Evolutionary conservation across 1,140 invertebrate species (phyloP).

Genomic region (Rhysida immarginata): DNA sequence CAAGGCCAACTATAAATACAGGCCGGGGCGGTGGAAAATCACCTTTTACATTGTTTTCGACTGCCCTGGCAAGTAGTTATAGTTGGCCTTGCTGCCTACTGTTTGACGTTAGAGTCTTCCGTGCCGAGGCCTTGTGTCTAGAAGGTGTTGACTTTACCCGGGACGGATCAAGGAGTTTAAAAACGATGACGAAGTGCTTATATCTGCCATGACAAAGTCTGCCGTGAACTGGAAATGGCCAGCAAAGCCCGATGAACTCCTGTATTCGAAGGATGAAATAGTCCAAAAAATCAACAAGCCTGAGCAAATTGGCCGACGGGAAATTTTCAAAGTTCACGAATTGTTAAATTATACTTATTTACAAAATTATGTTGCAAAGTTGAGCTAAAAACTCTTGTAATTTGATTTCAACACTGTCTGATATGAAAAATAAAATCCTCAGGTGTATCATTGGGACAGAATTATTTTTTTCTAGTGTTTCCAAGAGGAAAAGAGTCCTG

Average conservation of each 20-base stretch:
- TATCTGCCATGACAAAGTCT: neutral
- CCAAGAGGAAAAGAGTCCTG: neutral
- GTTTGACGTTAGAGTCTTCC: too few species aligned
- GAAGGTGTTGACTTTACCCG: neutral
- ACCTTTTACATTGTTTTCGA: too few species aligned
- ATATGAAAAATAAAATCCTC: neutral
- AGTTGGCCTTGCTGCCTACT: too few species aligned
- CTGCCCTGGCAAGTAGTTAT: too few species aligned
- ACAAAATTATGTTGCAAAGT: neutral
- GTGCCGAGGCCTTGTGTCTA: too few species aligned
- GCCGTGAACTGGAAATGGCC: neutral
- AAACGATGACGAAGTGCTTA: neutral
- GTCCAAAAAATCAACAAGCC: neutral
- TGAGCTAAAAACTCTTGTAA: neutral
- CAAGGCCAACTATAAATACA: too few species aligned
- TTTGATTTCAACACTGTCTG: neutral
- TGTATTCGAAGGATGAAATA: neutral
- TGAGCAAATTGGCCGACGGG: neutral
- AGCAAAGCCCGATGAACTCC: neutral
- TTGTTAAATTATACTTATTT: neutral
- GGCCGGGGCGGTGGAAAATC: too few species aligned
- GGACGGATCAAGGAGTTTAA: neutral
- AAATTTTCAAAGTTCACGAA: neutral
- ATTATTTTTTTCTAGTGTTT: neutral
- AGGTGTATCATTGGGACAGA: neutral